phyloP scores from a whole-genome alignment of 2,888 invertebrate species.

The Luperina testacea region DNA sequence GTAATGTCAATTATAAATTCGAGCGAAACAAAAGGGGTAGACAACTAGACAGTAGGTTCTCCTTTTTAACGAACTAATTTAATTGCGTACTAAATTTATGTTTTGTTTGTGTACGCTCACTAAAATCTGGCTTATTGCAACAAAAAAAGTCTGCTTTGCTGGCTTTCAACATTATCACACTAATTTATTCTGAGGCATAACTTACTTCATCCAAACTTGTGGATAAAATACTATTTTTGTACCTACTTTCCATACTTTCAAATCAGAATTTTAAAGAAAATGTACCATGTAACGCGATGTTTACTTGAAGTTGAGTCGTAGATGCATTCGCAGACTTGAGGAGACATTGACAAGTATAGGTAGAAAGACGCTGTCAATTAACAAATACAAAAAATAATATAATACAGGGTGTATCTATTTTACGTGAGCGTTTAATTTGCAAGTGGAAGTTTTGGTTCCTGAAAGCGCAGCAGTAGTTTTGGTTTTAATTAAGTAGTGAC shows the following conservation, averaged over 20 bases:
- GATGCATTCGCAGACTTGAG: background rate
- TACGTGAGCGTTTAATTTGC: background rate
- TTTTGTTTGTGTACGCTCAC: background rate
- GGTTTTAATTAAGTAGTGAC: background rate
- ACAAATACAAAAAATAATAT: background rate
- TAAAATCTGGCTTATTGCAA: background rate
- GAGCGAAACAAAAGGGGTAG: background rate
- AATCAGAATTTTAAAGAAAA: background rate
- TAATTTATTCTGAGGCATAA: background rate
- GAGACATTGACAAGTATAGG: background rate
- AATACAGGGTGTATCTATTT: background rate
- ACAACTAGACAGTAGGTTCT: background rate
- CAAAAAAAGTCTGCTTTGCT: background rate
- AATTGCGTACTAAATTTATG: slow-evolving; percentile 8
- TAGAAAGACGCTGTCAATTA: background rate
- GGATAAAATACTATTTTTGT: background rate
- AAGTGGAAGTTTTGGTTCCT: background rate
- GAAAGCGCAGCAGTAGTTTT: background rate
- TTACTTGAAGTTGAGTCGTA: background rate
- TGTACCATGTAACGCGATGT: background rate
- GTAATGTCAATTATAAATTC: background rate
- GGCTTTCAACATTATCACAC: background rate
- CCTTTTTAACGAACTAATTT: background rate
- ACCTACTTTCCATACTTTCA: background rate
- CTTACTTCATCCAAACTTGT: background rate